Base-by-base conservation (phyloP, 1,140 invertebrate species). In the Pogonognathellus flavescens region DNA sequence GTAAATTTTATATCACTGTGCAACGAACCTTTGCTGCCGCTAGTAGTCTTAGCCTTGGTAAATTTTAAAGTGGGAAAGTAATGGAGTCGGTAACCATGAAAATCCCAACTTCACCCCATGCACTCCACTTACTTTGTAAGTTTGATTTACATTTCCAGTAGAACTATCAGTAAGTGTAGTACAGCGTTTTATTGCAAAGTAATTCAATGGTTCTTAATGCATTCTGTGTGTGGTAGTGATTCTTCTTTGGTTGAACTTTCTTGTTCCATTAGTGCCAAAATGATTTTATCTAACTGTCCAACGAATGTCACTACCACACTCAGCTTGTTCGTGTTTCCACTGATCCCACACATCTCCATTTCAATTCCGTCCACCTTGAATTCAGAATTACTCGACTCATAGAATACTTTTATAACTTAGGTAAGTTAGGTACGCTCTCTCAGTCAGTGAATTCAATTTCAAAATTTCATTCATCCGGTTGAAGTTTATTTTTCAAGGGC, bases 11-110 rank as follows among this genome's bases (percentile, higher is more conserved):
- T 41, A 41, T 41, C 18, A 62, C 62, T 66, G 9, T 11, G 22
- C 20, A 22, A 25, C 62, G 14, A 25, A 66, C 62, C 62, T 25
- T 66, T 66, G 62, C 31, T 76, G 22, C n/a, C 41, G 70, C 49
- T 18, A 18, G 31, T 49, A 76, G 31, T 31, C n/a, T 49, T 50
- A 76, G 49, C 41, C 70, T 76, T 76, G 70, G 49, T 76, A 76
- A 76, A 76, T 25, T 76, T 76, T 76, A 16, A 49, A 25, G 31
- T 76, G 31, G 49, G 16, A 76, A 76, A 49, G 70, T 76, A 76
- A 76, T 76, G 70, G 70, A 76, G 70, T 49, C 70, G 41, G 31
- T 14, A 76, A 76, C 41, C 70, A 76, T 76, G 70, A 76, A 66
- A 76, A 76, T 76, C 70, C n/a, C 41, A n/a, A 31, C 31, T 49